Evolutionary conservation across 2,797 vertebrate genomes (phyloP).

Genomic region (Botia kubotai): DNA sequence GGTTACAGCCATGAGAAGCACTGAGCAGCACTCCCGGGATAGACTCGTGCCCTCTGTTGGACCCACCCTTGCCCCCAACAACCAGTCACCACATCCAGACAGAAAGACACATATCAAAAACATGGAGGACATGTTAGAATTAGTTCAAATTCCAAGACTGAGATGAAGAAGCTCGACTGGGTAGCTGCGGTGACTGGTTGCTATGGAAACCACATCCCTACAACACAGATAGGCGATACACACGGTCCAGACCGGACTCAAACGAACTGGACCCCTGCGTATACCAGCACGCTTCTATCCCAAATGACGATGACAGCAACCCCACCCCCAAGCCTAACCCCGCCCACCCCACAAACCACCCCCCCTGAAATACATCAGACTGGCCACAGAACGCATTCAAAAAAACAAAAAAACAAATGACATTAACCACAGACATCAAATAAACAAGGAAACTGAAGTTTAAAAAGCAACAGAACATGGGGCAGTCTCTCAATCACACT

Average conservation of each 20-base stretch:
- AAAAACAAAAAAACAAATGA: conserved; percentile 61
- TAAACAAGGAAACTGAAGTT: conserved; percentile 69
- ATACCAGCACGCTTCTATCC: conserved; percentile 84
- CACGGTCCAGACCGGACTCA: conserved; percentile 36
- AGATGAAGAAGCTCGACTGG: background rate
- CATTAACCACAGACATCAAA: conserved; percentile 78
- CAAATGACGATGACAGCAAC: conserved; percentile 73
- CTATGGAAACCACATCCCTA: conserved; percentile 62
- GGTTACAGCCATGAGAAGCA: conserved; percentile 76
- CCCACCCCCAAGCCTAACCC: conserved; percentile 65
- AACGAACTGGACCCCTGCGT: conserved; percentile 65
- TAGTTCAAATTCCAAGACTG: conserved; percentile 8
- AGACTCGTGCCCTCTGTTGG: conserved; percentile 86
- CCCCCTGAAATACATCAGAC: conserved; percentile 51
- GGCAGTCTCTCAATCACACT: conserved; percentile 86
- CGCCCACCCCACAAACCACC: conserved; percentile 64
- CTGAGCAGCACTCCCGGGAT: conserved; percentile 80
- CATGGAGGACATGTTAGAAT: conserved; percentile 12
- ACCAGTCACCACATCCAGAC: conserved; percentile 77
- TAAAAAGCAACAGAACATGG: conserved; percentile 63
- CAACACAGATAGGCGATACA: conserved; percentile 63
- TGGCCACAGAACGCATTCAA: conserved; percentile 88
- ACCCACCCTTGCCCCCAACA: conserved; percentile 71
- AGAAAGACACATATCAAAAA: background rate
- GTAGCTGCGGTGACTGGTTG: conserved; percentile 56